phyloP scores from a whole-genome alignment of 2,888 invertebrate species.

The Cephus pygmeus region DNA sequence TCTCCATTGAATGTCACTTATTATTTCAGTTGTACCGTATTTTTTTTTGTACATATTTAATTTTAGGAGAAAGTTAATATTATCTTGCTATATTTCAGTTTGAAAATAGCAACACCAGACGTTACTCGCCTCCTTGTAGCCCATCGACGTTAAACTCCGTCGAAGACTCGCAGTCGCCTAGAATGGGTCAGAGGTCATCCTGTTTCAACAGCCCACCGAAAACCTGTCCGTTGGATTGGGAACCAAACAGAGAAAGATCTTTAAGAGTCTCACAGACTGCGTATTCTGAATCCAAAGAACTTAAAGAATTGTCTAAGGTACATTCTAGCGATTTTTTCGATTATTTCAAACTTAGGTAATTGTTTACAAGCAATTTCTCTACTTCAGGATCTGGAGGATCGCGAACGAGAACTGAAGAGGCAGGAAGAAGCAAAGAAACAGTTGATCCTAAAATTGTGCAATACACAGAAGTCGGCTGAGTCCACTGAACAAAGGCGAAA shows the following conservation, averaged over 20 bases:
- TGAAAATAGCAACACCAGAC: slow-evolving; percentile 52
- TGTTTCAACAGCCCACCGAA: slow-evolving; percentile 39
- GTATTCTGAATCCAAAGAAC: slow-evolving; percentile 30
- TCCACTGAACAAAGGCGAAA: slow-evolving; percentile 56
- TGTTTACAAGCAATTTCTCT: background rate
- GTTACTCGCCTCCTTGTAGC: slow-evolving; percentile 51
- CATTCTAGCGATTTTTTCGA: slow-evolving; percentile 3
- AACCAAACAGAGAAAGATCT: slow-evolving; percentile 43
- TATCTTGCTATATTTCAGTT: slow-evolving; percentile 37
- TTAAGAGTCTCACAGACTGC: slow-evolving; percentile 7
- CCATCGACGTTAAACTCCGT: slow-evolving; percentile 44
- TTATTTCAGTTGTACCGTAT: background rate
- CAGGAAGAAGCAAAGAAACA: slow-evolving; percentile 59
- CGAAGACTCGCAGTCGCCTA: slow-evolving; percentile 39
- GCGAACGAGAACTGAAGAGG: slow-evolving; percentile 46
- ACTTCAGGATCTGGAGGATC: slow-evolving; percentile 54
- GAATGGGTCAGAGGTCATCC: slow-evolving; percentile 38
- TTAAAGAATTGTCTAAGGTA: slow-evolving; percentile 49
- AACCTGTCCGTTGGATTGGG: slow-evolving; percentile 47
- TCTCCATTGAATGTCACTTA: background rate
- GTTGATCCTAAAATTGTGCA: slow-evolving; percentile 52
- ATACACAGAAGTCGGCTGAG: slow-evolving; percentile 47
- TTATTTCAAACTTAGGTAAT: background rate
- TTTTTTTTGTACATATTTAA: background rate
- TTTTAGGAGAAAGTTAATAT: background rate